A percentile compares a stretch with the other conserved stretches of the same genome.
phyloP scores from a whole-genome alignment of 1,140 invertebrate species.

The Chironomus tepperi region DNA sequence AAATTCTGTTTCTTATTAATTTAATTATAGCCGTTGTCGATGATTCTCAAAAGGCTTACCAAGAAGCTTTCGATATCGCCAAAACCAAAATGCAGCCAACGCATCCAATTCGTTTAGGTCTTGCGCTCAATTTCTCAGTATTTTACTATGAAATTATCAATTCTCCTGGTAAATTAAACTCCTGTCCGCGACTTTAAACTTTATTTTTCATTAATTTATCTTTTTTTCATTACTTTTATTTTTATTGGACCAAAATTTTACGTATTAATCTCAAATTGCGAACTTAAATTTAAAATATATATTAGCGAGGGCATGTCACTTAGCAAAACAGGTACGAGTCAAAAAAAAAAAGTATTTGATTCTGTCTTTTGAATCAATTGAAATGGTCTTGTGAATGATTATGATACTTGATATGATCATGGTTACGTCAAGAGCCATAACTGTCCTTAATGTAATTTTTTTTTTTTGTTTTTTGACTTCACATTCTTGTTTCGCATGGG shows the following conservation, averaged over 20 bases:
- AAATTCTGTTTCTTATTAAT: background rate
- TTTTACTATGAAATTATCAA: conserved; percentile 99
- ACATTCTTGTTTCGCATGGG: too few relatives aligned
- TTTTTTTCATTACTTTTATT: background rate
- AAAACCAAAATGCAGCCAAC: conserved; percentile 98
- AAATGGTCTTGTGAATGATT: too few relatives aligned
- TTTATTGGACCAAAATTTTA: background rate
- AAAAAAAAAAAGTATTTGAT: background rate
- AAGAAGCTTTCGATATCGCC: conserved; percentile 97
- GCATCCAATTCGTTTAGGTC: conserved; percentile 91
- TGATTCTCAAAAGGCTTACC: conserved; percentile 97
- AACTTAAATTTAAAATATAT: background rate
- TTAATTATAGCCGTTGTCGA: conserved; percentile 82
- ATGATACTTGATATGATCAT: too few relatives aligned
- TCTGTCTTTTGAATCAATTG: too few relatives aligned
- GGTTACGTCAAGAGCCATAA: too few relatives aligned
- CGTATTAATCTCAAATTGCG: background rate
- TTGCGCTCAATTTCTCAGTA: conserved; percentile 97
- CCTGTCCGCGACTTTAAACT: too few relatives aligned
- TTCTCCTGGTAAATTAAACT: conserved; percentile 68
- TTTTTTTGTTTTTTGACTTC: too few relatives aligned
- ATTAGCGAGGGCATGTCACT: conserved; percentile 8
- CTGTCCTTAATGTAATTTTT: too few relatives aligned
- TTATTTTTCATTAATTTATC: background rate
- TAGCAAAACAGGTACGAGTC: background rate